Evolutionary conservation across 2,797 vertebrate genomes (phyloP).

Genomic region (Gambusia yucatana): DNA sequence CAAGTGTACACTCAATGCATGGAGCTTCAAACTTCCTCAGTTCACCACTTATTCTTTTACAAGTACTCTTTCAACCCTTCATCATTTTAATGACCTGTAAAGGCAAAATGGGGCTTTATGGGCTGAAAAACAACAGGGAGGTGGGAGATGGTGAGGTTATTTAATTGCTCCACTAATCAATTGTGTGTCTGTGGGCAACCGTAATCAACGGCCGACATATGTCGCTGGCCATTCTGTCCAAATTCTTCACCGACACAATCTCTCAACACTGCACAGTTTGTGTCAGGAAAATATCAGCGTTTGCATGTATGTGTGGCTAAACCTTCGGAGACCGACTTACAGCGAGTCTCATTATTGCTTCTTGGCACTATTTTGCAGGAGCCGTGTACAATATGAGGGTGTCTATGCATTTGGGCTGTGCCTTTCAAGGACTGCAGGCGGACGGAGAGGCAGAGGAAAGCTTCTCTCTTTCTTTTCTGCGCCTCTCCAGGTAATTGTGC

Average conservation of each 20-base stretch:
- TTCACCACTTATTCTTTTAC: conserved; percentile 65
- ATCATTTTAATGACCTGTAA: conserved; percentile 79
- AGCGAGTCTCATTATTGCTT: conserved; percentile 41
- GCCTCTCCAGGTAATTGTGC: conserved; percentile 74
- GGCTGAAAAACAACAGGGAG: conserved; percentile 61
- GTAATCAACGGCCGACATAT: conserved; percentile 77
- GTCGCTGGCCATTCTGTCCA: conserved; percentile 58
- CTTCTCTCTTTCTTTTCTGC: conserved; percentile 62
- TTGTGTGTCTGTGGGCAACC: conserved; percentile 66
- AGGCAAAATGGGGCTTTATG: conserved; percentile 72
- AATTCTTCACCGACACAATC: conserved; percentile 62
- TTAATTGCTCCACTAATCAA: conserved; percentile 83
- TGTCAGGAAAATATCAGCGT: conserved; percentile 36
- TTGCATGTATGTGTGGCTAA: background rate
- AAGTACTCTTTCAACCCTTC: conserved; percentile 54
- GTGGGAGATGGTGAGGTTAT: conserved; percentile 57
- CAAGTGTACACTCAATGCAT: conserved; percentile 31
- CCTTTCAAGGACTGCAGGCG: conserved; percentile 37
- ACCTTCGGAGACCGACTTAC: conserved; percentile 14
- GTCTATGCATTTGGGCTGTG: conserved; percentile 26
- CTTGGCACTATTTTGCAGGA: conserved; percentile 28
- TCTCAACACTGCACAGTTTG: conserved; percentile 50
- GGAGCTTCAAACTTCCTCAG: conserved; percentile 15
- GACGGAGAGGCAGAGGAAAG: conserved; percentile 76
- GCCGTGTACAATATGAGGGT: conserved; percentile 25